These are phyloP conservation scores for Tympanuchus pallidicinctus DNA, from an alignment of 2,113 vertebrate genomes.

Conservation along the genomic window DNA sequence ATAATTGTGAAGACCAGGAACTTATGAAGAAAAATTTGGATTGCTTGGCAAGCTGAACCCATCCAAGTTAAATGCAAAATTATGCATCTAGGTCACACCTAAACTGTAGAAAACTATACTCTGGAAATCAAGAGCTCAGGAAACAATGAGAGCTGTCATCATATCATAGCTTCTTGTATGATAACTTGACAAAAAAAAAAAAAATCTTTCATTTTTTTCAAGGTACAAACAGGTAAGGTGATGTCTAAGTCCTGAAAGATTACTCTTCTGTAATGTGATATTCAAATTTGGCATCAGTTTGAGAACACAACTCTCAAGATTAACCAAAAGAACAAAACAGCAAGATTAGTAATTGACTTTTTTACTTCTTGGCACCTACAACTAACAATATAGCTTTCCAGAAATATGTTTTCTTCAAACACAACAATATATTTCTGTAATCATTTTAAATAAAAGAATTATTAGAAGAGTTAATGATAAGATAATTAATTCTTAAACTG, in stretches of 20 bases:
- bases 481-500: neutral
- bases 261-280: neutral
- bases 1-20: slow-evolving; percentile 61
- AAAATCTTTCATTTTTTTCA: slow-evolving; percentile 11
- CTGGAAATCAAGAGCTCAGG: slow-evolving; percentile 48
- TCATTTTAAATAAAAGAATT: neutral
- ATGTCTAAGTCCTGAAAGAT: neutral
- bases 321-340: neutral
- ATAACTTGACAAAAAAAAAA: slow-evolving; percentile 22
- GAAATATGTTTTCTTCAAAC: neutral
- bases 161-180: slow-evolving; percentile 10
- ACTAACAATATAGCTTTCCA: neutral
- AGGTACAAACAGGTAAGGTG: slow-evolving; percentile 10
- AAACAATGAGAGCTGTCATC: slow-evolving; percentile 69
- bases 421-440: neutral
- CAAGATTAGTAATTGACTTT: neutral
- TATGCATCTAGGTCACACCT: slow-evolving; percentile 65
- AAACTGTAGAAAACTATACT: slow-evolving; percentile 47
- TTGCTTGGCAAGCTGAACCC: slow-evolving; percentile 41
- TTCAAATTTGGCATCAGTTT: neutral
- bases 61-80: slow-evolving; percentile 68
- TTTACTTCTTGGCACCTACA: neutral
- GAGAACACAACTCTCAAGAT: neutral
- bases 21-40: slow-evolving; percentile 53
- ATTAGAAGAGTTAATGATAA: neutral